A percentile compares a stretch with the other conserved stretches of the same genome.
Conservation (phyloP, 1,140 invertebrate genomes). For the Chrysopa pallens region DNA sequence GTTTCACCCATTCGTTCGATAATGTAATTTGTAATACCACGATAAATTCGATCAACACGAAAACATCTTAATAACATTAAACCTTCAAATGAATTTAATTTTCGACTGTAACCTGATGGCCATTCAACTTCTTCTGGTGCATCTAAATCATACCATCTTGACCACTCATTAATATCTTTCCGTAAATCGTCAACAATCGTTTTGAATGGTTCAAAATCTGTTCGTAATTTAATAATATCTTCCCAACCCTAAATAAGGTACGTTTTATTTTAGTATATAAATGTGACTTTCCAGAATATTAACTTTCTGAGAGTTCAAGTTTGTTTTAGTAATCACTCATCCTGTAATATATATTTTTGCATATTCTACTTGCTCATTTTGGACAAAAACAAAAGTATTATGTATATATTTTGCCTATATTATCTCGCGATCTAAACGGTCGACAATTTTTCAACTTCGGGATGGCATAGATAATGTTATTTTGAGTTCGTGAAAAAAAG, state of each 20-base stretch:
- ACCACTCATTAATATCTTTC: slow-evolving; percentile 37
- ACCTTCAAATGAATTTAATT: slow-evolving; percentile 45
- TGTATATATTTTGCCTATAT: too few species aligned
- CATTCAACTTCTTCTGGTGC: slow-evolving; percentile 47
- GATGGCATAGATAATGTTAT: too few species aligned
- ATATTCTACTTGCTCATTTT: too few species aligned
- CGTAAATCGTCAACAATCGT: slow-evolving; percentile 42
- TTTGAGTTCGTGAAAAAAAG: too few species aligned
- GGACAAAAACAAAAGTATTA: too few species aligned
- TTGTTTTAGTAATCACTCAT: too few species aligned
- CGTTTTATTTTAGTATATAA: too few species aligned
- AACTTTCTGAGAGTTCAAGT: background rate
- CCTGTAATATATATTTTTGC: too few species aligned
- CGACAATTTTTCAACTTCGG: too few species aligned
- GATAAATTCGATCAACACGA: slow-evolving; percentile 67
- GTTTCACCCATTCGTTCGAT: slow-evolving; percentile 64
- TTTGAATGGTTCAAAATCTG: slow-evolving; percentile 34
- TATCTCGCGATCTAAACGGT: too few species aligned
- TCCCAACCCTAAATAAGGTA: slow-evolving; percentile 55
- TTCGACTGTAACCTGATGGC: slow-evolving; percentile 47
- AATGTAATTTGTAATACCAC: slow-evolving; percentile 62
- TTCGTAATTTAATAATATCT: slow-evolving; percentile 52
- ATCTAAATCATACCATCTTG: slow-evolving; percentile 67
- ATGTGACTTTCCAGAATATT: background rate
- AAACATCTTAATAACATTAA: slow-evolving; percentile 74